These are phyloP conservation scores for Anastrepha ludens DNA, from an alignment of 1,140 invertebrate species.

Conservation along the genomic window DNA sequence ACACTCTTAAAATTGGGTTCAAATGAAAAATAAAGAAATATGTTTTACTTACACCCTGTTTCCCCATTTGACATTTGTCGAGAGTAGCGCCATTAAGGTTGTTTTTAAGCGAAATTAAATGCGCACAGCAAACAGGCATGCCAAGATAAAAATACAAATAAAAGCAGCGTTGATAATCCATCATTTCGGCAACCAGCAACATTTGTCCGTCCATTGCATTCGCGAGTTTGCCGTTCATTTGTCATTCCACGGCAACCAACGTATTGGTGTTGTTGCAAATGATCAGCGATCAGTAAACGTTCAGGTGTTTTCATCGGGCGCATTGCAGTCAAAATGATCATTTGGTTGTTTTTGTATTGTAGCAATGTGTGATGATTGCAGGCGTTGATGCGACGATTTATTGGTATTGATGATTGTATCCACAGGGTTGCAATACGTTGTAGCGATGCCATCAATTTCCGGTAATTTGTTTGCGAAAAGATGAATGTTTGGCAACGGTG, in stretches of 20 bases:
- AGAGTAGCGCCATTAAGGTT: not conserved
- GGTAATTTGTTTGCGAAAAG: slow-evolving; percentile 19
- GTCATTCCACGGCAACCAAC: not conserved
- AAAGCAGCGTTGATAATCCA: slow-evolving; percentile 39
- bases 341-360: slow-evolving; percentile 3
- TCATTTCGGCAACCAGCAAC: slow-evolving; percentile 14
- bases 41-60: slow-evolving; percentile 56
- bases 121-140: slow-evolving; percentile 37
- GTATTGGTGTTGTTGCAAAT: slow-evolving; percentile 43
- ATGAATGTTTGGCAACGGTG: not conserved
- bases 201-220: slow-evolving; percentile 31
- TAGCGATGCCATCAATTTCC: slow-evolving; percentile 10
- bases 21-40: slow-evolving; percentile 25
- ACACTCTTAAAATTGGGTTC: not conserved
- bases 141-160: not conserved
- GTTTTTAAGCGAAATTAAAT: slow-evolving; percentile 45
- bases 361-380: not conserved
- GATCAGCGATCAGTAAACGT: slow-evolving; percentile 25
- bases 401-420: slow-evolving; percentile 36
- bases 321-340: not conserved
- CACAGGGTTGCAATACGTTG: not conserved
- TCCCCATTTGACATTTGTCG: not conserved
- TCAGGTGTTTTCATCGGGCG: slow-evolving; percentile 17
- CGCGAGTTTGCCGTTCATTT: slow-evolving; percentile 44
- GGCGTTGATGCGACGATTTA: slow-evolving; percentile 47